Conservation (phyloP, 1,140 invertebrate genomes). For the Ceratitis capitata region DNA sequence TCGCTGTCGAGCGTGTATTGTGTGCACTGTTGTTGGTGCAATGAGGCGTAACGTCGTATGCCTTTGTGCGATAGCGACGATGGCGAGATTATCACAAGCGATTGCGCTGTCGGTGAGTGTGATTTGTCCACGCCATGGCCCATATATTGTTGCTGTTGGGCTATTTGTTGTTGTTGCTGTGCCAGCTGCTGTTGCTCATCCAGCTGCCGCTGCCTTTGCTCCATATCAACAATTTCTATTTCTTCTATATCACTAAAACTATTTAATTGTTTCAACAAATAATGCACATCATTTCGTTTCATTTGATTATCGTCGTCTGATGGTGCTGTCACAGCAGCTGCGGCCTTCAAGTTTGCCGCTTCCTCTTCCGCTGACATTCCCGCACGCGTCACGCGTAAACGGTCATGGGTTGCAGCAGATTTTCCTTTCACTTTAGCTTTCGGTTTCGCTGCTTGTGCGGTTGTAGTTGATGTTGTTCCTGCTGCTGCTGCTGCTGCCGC, state of each 20-base stretch:
- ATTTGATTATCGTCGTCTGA: slow-evolving; percentile 58
- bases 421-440: slow-evolving; percentile 52
- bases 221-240: slow-evolving; percentile 67
- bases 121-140: background rate
- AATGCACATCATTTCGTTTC: slow-evolving; percentile 66
- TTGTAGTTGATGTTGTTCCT: slow-evolving; percentile 42
- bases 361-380: slow-evolving; percentile 33
- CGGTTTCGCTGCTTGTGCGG: slow-evolving; percentile 51
- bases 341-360: slow-evolving; percentile 18
- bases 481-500: slow-evolving; percentile 43
- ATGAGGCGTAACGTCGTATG: slow-evolving; percentile 46
- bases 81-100: slow-evolving; percentile 49
- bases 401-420: slow-evolving; percentile 55
- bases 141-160: slow-evolving; percentile 22
- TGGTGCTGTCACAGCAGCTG: slow-evolving; percentile 46
- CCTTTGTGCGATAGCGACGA: slow-evolving; percentile 59
- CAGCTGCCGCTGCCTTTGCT: slow-evolving; percentile 58
- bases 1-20: slow-evolving; percentile 37
- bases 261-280: slow-evolving; percentile 67
- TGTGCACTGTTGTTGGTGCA: slow-evolving; percentile 41
- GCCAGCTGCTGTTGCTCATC: slow-evolving; percentile 42
- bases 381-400: slow-evolving; percentile 58
- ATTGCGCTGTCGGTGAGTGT: slow-evolving; percentile 45
- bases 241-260: slow-evolving; percentile 67
- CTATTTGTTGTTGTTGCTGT: slow-evolving; percentile 44